Percentiles rank a stretch among this genome's conserved stretches.
Conservation (phyloP, 2,888 invertebrate genomes). For the Eueremaeus valkanovi region DNA sequence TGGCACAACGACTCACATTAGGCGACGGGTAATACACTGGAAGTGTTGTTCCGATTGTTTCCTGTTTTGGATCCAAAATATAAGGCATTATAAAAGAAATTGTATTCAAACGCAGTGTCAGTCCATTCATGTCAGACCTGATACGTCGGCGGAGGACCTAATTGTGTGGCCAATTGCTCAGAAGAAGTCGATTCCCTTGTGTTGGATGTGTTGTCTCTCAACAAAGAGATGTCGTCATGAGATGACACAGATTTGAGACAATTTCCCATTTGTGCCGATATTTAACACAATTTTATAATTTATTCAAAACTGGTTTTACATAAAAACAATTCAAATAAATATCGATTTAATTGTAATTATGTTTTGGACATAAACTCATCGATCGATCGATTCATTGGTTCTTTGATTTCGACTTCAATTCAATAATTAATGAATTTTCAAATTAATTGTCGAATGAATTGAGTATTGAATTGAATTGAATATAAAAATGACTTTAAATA, state of each 20-base stretch:
- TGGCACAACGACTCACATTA: conserved; percentile 61
- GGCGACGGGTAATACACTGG: conserved; percentile 67
- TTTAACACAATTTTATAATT: not conserved
- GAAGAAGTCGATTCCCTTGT: conserved; percentile 47
- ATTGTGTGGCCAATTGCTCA: conserved; percentile 51
- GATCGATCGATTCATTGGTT: no score
- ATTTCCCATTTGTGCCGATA: conserved; percentile 52
- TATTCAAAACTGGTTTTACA: no score
- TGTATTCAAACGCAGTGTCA: not conserved
- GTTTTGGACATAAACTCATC: no score
- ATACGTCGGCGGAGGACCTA: conserved; percentile 54
- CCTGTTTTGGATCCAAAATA: conserved; percentile 28
- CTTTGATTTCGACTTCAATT: no score
- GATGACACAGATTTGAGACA: conserved; percentile 53
- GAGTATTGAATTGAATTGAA: no score
- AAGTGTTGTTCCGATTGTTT: conserved; percentile 13
- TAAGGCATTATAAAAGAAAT: not conserved
- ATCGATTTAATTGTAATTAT: not conserved
- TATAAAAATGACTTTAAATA: not conserved
- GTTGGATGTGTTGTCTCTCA: conserved; percentile 51
- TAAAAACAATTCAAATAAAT: no score
- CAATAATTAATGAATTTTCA: no score
- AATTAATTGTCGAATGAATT: no score
- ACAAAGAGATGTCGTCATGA: conserved; percentile 54
- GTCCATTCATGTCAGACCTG: conserved; percentile 50